phyloP scores from a whole-genome alignment of 2,888 invertebrate genomes.

The Xanthia icteritia region DNA sequence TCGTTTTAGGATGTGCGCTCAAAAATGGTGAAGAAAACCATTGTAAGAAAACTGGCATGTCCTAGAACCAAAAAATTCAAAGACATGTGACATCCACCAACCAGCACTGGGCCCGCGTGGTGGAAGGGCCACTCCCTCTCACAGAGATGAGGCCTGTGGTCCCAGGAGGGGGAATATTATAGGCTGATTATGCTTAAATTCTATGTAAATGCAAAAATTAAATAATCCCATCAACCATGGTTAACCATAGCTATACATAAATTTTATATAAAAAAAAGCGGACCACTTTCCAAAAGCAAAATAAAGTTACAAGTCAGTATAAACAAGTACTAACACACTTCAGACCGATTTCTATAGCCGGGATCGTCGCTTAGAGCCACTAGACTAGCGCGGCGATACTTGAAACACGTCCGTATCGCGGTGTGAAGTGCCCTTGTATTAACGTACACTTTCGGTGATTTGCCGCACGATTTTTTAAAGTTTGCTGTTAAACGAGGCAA shows the following conservation, averaged over 20 bases:
- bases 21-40: too few relatives aligned
- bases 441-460: constrained; percentile 12
- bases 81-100: too few relatives aligned
- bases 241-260: not conserved
- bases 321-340: constrained; percentile 12
- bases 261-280: not conserved
- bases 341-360: constrained; percentile 29
- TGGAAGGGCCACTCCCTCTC: too few relatives aligned
- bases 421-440: constrained; percentile 26
- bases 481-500: not conserved
- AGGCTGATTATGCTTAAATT: too few relatives aligned
- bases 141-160: too few relatives aligned
- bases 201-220: too few relatives aligned
- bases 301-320: constrained; percentile 6
- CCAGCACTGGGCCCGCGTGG: too few relatives aligned
- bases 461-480: not conserved
- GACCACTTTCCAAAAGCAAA: not conserved
- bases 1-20: too few relatives aligned
- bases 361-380: constrained; percentile 40
- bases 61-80: too few relatives aligned
- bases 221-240: not conserved
- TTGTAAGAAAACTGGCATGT: too few relatives aligned
- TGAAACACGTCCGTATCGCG: constrained; percentile 38
- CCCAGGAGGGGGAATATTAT: too few relatives aligned
- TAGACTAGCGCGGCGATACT: constrained; percentile 27